Base-by-base conservation (phyloP, 2,888 invertebrate genomes). In the Theretra japonica region DNA sequence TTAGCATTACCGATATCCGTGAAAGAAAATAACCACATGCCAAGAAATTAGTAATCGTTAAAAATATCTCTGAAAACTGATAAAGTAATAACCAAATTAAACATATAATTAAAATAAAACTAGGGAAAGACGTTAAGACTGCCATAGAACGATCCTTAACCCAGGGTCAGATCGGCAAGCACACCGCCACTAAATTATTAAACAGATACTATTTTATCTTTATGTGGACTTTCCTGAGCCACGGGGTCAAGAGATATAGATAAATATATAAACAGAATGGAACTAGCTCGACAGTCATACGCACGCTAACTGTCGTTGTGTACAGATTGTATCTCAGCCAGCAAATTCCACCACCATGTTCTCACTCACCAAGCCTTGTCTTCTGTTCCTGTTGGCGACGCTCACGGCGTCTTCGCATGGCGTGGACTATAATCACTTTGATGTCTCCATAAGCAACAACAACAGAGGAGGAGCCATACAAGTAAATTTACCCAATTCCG, bases 381-480 rank as follows among this genome's bases (percentile, higher is more conserved):
- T 53, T 6, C 53, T 53, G 7, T n/a, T 53, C n/a, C n/a, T 53
- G 53, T n/a, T 53, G n/a, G 53, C n/a, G n/a, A 7, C n/a, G 53
- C 53, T 53, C 19, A 53, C 15, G n/a, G n/a, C 17, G 5, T n/a
- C n/a, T n/a, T 53, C 53, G 19, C 53, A 53, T n/a, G 17, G 53
- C n/a, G 53, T 53, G 53, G n/a, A 53, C 4, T 21, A 48, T 2
- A 59, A 59, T 59, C 21, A 62, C 28, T 65, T 41, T 17, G 41
- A 23, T 21, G 23, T 48, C 21, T 48, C 41, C 23, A 48, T 65
- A 23, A n/a, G 41, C 5, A 41, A 65, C 17, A 65, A 48, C 23
- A 65, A 65, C 41, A 48, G 41, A 23, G 21, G 41, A 65, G 65
- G 65, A 15, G 48, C 41, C 33, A 6, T 65, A 23, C 48, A 65